Evolutionary conservation across 2,888 invertebrate species (phyloP), one percentile per base, ranked within the genome.

Genomic region (Meloe dianella): DNA sequence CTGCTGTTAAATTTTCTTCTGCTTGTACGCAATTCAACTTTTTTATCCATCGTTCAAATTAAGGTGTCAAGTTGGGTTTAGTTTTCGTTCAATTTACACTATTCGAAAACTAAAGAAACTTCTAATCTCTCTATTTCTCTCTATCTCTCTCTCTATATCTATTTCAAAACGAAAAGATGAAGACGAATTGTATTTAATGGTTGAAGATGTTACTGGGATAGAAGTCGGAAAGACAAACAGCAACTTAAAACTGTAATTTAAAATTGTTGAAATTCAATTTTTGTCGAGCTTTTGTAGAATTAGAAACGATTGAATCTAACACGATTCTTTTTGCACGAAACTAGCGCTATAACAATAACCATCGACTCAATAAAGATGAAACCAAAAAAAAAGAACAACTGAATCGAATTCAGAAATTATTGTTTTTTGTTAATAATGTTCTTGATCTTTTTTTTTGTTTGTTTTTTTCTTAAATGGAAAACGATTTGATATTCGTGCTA

Each of bases 181-280:
- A 47, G 47, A 47, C 47, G 47, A 47, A 47, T 47, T 47, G 20
- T 47, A 20, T 20, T 47, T 8, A 20, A 20, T 7, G 17, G 35
- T 35, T 35, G 3, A 7, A 7, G 14, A 35, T 35, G 14, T 20
- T 41, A 17, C 17, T 35, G 35, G 14, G 12, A 14, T 6, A 5
- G 32, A 8, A 41, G 8, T 41, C n/a, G n/a, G n/a, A n/a, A 41
- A 41, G 5, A 32, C 8, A 17, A 41, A 41, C 12, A 41, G 5
- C n/a, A 41, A 41, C 17, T 17, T 17, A 17, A n/a, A 41, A 41
- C 41, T 41, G 41, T 41, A 41, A 41, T 41, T 41, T 41, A 17
- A n/a, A 41, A 17, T 41, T 41, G 41, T 41, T 41, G 41, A 41
- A 41, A 41, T 41, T 41, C 41, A 41, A 41, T 41, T 41, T 41